Evolutionary conservation across 2,797 vertebrate species (phyloP), one percentile per base, ranked within the genome.

Genomic region (Protosalanx chinensis): DNA sequence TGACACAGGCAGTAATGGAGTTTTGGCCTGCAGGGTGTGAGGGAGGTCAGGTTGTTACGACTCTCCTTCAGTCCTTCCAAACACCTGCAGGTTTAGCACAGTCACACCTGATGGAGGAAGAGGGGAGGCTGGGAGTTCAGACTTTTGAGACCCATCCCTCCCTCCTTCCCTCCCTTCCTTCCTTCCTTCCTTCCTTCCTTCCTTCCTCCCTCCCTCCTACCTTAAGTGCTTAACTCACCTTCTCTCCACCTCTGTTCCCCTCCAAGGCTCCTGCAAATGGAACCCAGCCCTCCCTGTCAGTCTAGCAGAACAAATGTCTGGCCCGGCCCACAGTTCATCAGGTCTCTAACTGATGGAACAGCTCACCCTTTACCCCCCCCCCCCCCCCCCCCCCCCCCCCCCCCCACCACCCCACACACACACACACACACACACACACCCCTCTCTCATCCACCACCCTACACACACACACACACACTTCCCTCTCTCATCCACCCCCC

Each of bases 321-420:
- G 5, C 67, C 35, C 10, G 30, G 62, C 73, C 77, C 16, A 3
- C n/a, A 20, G 80, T 81, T 80, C 77, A 79, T 81, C 82, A 57
- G 71, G 59, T 68, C 74, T 78, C 78, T 77, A 65, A 76, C 41
- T 76, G 85, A 89, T 79, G 67, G 74, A 84, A 64, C 71, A 60
- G 71, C 80, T 62, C 68, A 71, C 74, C 61, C 4, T 20, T 79
- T 79, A 83, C 35, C 20, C 12, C 41, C 16, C n/a, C 23, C 4
- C 72, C 72, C 53, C 84, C 85, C 84, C 82, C 64, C 37, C 37
- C 6, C 37, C 37, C 37, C 5, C 37, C 37, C 37, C 5, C 8
- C 35, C 35, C 5, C 33, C 5, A 6, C 37, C 37, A 41, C 37
- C 7, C 37, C 33, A 37, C 33, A 35, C 33, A n/a, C n/a, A n/a